These are phyloP conservation scores for Iselma pallidipennis DNA, from an alignment of 2,888 invertebrate species.

Conservation along the genomic window DNA sequence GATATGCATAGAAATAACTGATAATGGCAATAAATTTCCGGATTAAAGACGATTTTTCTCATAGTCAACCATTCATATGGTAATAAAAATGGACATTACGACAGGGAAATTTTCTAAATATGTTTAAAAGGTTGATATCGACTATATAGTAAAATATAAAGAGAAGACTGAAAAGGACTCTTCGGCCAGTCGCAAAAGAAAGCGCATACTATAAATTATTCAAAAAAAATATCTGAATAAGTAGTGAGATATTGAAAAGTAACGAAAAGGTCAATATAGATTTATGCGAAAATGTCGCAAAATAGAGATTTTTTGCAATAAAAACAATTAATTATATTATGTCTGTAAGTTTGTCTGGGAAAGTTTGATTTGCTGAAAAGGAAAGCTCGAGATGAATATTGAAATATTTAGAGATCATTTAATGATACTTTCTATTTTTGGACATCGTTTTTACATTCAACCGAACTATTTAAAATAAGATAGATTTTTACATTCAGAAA, in stretches of 20 bases:
- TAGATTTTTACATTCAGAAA: neutral
- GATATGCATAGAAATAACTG: constrained; percentile 3
- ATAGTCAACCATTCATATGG: constrained; percentile 15
- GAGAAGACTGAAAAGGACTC: neutral
- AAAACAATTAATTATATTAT: neutral
- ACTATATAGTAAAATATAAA: neutral
- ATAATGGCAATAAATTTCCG: constrained; percentile 19
- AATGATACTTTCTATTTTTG: neutral
- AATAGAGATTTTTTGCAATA: too few relatives aligned
- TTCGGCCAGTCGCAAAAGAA: neutral
- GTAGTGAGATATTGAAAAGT: neutral
- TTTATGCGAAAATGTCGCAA: too few relatives aligned
- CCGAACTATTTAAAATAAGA: neutral
- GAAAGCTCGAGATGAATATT: neutral
- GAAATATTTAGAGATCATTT: neutral
- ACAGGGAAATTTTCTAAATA: neutral
- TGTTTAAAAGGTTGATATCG: neutral
- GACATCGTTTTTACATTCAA: neutral
- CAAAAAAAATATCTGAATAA: neutral
- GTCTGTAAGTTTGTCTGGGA: neutral
- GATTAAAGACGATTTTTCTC: constrained; percentile 9
- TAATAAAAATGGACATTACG: constrained; percentile 2
- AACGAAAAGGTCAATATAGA: neutral
- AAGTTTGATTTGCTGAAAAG: neutral
- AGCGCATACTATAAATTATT: neutral